phyloP scores from a whole-genome alignment of 2,888 invertebrate genomes.

The Branchellion lobata region DNA sequence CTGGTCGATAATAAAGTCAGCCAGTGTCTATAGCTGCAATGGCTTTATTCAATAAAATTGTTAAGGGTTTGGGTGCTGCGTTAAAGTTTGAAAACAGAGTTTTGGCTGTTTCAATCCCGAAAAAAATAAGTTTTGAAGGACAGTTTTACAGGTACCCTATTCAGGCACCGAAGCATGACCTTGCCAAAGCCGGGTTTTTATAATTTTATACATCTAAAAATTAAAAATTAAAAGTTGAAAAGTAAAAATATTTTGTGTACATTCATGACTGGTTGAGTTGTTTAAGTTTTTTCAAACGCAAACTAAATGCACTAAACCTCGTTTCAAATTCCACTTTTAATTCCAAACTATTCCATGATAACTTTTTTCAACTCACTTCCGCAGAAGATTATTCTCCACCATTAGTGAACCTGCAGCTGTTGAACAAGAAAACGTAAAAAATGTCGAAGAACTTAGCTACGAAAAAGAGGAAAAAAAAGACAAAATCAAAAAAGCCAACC shows the following conservation, averaged over 20 bases:
- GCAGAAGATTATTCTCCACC: too few species aligned
- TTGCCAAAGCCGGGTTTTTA: conserved; percentile 2
- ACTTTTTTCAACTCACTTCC: too few species aligned
- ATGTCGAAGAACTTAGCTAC: not conserved
- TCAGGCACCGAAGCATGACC: not conserved
- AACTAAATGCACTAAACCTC: too few species aligned
- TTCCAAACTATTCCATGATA: too few species aligned
- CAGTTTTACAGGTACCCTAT: not conserved
- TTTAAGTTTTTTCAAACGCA: too few species aligned
- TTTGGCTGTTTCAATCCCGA: not conserved
- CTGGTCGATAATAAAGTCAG: not conserved
- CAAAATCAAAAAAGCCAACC: too few species aligned
- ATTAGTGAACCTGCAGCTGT: not conserved
- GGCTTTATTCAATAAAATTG: not conserved
- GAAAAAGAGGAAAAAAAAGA: too few species aligned
- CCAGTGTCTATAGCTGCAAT: not conserved
- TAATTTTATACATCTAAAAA: too few species aligned
- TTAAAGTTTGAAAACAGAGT: not conserved
- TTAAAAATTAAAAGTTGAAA: too few species aligned
- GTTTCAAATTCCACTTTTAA: too few species aligned
- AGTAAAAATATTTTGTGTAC: too few species aligned
- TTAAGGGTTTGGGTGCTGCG: not conserved
- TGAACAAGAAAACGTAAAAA: not conserved
- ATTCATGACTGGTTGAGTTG: too few species aligned
- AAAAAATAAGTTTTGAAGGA: not conserved